Conservation (phyloP, 2,113 vertebrate species). For the Scytalopus superciliaris region DNA sequence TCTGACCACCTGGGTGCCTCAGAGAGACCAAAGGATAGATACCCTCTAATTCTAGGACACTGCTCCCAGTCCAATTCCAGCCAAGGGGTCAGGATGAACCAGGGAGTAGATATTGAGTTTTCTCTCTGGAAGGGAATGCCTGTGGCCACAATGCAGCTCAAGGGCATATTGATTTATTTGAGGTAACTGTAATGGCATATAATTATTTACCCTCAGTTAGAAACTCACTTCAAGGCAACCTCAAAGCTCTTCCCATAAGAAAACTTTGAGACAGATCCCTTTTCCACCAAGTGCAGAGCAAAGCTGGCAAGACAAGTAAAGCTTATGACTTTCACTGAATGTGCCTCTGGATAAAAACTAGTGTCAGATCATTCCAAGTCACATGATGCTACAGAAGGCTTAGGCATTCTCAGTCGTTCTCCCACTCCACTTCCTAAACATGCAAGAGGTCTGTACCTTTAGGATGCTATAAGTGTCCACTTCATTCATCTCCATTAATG, state of each 20-base stretch:
- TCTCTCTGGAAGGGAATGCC: neutral
- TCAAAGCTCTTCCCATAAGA: neutral
- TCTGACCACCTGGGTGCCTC: neutral
- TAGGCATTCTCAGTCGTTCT: neutral
- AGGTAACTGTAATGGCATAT: neutral
- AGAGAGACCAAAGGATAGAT: neutral
- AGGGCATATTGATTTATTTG: neutral
- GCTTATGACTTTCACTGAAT: neutral
- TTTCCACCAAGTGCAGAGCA: neutral
- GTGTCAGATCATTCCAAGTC: neutral
- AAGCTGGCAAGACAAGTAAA: neutral
- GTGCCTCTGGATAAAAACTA: neutral
- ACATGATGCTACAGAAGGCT: neutral
- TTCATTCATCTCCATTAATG: neutral
- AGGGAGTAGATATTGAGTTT: neutral
- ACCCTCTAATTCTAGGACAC: neutral
- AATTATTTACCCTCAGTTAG: neutral
- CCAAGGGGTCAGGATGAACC: neutral
- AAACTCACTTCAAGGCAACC: neutral
- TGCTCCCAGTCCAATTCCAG: neutral
- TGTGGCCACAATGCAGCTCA: neutral
- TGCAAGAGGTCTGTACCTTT: neutral
- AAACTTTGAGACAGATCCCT: neutral
- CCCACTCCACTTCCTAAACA: neutral
- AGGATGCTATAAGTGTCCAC: conserved; percentile 56